These are phyloP conservation scores for Actinia tenebrosa DNA, from an alignment of 64 coral and sea anemone genomes.

Conservation along the genomic window DNA sequence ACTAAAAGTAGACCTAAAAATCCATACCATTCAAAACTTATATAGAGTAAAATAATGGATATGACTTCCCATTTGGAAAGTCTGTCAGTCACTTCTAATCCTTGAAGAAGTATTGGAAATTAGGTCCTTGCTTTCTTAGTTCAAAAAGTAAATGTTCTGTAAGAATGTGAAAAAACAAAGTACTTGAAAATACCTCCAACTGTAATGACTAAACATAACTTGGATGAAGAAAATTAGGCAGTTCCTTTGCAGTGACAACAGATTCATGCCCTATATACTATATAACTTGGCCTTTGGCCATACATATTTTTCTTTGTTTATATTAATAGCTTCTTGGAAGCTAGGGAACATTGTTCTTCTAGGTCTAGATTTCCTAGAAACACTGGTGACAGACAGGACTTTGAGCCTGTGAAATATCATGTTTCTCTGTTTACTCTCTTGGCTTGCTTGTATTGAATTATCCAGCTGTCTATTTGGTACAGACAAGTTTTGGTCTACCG, in stretches of 20 bases:
- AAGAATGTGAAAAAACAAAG: background rate
- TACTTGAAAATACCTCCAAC: too few relatives aligned
- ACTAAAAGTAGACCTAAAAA: too few relatives aligned
- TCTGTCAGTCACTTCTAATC: too few relatives aligned
- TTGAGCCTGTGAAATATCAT: background rate
- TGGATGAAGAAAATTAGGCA: background rate
- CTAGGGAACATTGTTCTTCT: constrained; percentile 5
- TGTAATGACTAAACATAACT: too few relatives aligned
- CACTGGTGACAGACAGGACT: background rate
- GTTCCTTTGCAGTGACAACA: background rate
- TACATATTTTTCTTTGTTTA: background rate
- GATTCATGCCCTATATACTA: background rate
- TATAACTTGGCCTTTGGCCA: constrained; percentile 11
- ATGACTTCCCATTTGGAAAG: too few relatives aligned
- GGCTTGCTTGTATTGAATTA: background rate
- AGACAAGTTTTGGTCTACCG: background rate
- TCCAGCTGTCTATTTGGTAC: background rate
- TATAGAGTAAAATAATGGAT: too few relatives aligned
- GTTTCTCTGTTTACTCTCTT: background rate
- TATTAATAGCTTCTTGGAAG: constrained; percentile 18
- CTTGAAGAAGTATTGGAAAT: too few relatives aligned
- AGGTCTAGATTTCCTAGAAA: background rate
- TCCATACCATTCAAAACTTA: too few relatives aligned
- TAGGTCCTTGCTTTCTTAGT: background rate
- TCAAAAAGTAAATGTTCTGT: background rate